Evolutionary conservation across 2,113 vertebrate species (phyloP), one percentile per base, ranked within the genome.

Genomic region (Hemicordylus capensis): DNA sequence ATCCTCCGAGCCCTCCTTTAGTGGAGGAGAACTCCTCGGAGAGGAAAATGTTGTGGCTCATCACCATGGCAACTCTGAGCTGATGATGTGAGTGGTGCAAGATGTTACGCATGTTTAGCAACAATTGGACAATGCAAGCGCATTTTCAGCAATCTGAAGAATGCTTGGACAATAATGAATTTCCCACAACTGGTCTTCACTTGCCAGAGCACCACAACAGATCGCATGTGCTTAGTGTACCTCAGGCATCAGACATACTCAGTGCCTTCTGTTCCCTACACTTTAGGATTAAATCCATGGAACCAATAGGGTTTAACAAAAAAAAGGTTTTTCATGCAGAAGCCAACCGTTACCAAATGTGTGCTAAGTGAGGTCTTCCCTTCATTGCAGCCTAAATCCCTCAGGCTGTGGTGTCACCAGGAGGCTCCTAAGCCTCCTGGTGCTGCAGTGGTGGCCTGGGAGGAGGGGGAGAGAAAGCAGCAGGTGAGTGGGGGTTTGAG

Each of bases 21-120:
- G 56, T 15, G 6, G 69, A 61, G 26, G 44, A 48, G 56, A 46
- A 44, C 61, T 73, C 69, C 70, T 74, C 61, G 19, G 76, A 63
- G 76, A n/a, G 42, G 56, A 6, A 51, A 80, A 51, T 80, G 76
- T 85, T 85, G 67, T 80, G 84, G 73, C 67, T 85, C 67, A 61
- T 79, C 56, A 31, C 84, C 84, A 73, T 80, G 37, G 84, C 67
- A 85, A 85, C 84, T 24, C 39, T 70, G 14, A 85, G 61, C 77
- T 63, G 84, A 80, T 80, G 54, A 80, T 85, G 84, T 72, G 84
- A 73, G 69, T 42, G 12, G 56, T 48, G 76, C 76, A 85, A 85
- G 76, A 73, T 42, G 44, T 80, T 80, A 73, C 75, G 39, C 76
- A 85, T 78, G 75, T 78, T 85, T 61, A 70, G 83, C 64, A 78